phyloP scores from a whole-genome alignment of 2,888 invertebrate genomes.

The Sesia bembeciformis region DNA sequence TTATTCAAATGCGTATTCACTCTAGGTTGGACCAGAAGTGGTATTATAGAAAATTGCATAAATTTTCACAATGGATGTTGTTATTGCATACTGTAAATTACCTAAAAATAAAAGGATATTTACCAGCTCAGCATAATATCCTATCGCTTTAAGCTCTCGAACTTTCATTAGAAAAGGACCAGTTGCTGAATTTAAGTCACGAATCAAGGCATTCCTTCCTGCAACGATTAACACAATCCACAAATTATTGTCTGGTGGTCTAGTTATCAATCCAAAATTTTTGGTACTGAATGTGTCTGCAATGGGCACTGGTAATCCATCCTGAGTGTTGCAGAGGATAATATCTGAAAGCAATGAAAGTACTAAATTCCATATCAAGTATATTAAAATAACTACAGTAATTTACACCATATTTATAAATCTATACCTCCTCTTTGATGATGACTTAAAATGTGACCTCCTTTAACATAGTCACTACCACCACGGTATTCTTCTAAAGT shows the following conservation, averaged over 20 bases:
- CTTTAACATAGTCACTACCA: constrained; percentile 59
- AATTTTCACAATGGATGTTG: not conserved
- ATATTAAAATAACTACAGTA: not conserved
- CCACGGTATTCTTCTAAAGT: constrained; percentile 60
- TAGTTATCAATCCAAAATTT: constrained; percentile 56
- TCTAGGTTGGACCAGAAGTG: too few relatives aligned
- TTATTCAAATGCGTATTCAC: too few relatives aligned
- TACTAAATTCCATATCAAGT: not conserved
- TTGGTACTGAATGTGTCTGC: constrained; percentile 56
- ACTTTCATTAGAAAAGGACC: constrained; percentile 77
- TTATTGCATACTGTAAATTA: not conserved
- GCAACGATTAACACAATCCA: constrained; percentile 76
- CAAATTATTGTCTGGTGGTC: constrained; percentile 40
- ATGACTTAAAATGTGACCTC: constrained; percentile 80
- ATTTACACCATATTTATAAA: not conserved
- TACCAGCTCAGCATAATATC: constrained; percentile 75
- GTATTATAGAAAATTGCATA: not conserved
- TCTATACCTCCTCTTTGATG: constrained; percentile 74
- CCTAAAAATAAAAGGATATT: constrained; percentile 13
- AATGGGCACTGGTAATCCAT: constrained; percentile 62
- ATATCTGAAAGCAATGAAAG: constrained; percentile 58
- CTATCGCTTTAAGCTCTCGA: constrained; percentile 76
- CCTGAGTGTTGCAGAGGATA: constrained; percentile 72
- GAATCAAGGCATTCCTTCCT: constrained; percentile 76
- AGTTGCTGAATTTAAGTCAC: constrained; percentile 58